Percentiles rank a stretch among this genome's conserved stretches.
These are phyloP conservation scores for Anadara kagoshimensis DNA, from an alignment of 1,140 invertebrate genomes.

Conservation along the genomic window DNA sequence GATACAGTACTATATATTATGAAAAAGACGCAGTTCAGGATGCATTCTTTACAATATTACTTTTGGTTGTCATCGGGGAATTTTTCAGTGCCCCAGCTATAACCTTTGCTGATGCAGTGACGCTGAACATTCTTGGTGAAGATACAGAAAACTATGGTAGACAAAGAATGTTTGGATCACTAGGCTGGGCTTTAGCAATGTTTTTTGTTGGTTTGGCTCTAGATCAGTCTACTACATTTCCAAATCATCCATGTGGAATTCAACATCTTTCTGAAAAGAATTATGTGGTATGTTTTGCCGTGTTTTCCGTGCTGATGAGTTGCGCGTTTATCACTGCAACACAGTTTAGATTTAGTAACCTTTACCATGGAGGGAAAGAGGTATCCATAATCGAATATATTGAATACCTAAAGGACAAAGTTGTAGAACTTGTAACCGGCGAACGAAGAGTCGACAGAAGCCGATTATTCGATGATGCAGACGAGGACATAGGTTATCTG, in stretches of 20 bases:
- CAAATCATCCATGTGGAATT: conserved; percentile 85
- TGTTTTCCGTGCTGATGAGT: conserved; percentile 97
- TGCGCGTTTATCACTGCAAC: conserved; percentile 94
- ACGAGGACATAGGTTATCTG: conserved; percentile 50
- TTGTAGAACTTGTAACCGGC: conserved; percentile 58
- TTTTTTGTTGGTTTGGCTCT: conserved; percentile 96
- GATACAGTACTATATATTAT: conserved; percentile 96
- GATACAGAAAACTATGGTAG: conserved; percentile 92
- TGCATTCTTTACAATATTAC: conserved; percentile 89
- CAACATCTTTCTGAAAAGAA: conserved; percentile 84
- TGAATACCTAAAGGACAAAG: conserved; percentile 60
- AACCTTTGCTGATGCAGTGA: conserved; percentile 86
- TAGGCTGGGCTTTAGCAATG: conserved; percentile 99
- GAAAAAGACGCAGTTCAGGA: conserved; percentile 91
- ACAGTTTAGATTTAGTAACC: conserved; percentile 79
- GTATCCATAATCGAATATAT: conserved; percentile 56
- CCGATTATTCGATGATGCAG: conserved; percentile 58
- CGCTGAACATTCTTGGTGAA: conserved; percentile 91
- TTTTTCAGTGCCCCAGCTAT: conserved; percentile 98
- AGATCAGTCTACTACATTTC: conserved; percentile 94
- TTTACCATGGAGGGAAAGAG: conserved; percentile 56
- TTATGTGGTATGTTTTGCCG: conserved; percentile 98
- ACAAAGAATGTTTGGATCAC: conserved; percentile 98
- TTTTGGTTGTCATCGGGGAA: conserved; percentile 96
- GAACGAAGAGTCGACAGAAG: conserved; percentile 54